Evolutionary conservation across 2,888 invertebrate species (phyloP), one percentile per base, ranked within the genome.

Genomic region (Euphydryas editha): DNA sequence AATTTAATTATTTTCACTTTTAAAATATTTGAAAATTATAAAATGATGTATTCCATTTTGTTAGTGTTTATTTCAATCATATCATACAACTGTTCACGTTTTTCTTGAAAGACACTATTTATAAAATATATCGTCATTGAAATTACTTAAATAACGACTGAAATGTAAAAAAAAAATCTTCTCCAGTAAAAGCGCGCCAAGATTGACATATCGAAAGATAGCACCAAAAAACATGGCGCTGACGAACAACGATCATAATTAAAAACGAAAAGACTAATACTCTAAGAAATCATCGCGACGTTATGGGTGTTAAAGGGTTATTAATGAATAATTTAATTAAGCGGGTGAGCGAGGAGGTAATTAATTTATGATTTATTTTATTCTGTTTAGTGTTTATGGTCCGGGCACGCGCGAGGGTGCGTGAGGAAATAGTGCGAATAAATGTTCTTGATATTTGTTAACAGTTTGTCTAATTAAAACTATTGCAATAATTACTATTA

Each of bases 281-380:
- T 17, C n/a, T 36, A 36, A 54, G 36, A 10, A 36, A n/a, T 17
- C 54, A 17, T 7, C 36, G 1, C 30, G 54, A 54, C 54, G 49
- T 54, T 59, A 64, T 46, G 54, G 30, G 21, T 59, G 36, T n/a
- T 55, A 59, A 59, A 18, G 59, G 44, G 80, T 81, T 81, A 80
- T 83, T 77, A 81, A 80, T 80, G 74, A 81, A 82, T 83, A 80
- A 84, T 84, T 82, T 83, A 82, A 85, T 86, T 21, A 36, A 36
- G 54, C 17, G 36, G 36, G 36, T 5, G 54, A 17, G 54, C 10
- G 17, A 1, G 49, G 20, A 20, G 21, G 51, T 54, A 54, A 54
- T 54, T 36, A 54, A 54, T 54, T 47, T 54, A 54, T 54, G 54
- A 54, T 54, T 54, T 54, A 54, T 54, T 36, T 54, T 36, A 36